phyloP scores from a whole-genome alignment of 1,140 invertebrate genomes.

The Panagrolaimus sp. region DNA sequence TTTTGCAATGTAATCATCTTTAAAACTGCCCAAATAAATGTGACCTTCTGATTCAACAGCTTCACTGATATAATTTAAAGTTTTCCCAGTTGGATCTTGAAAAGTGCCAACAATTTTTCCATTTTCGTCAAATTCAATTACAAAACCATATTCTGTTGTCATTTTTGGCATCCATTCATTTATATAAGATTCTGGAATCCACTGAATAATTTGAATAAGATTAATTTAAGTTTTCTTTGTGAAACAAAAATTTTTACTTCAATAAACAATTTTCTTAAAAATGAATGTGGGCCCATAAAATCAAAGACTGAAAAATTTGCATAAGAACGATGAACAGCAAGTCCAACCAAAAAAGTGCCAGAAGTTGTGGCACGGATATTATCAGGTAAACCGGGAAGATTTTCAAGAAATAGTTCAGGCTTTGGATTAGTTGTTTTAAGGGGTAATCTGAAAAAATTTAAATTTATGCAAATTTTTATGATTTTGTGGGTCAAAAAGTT shows the following conservation, averaged over 20 bases:
- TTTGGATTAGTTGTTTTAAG: neutral
- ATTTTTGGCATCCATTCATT: neutral
- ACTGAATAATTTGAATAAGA: neutral
- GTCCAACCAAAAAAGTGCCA: neutral
- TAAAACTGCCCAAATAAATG: constrained; percentile 1
- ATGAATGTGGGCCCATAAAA: neutral
- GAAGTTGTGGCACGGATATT: neutral
- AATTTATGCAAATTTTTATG: too few species aligned
- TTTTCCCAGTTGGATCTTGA: neutral
- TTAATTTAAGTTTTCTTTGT: neutral
- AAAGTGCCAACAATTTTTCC: neutral
- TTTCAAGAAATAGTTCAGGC: neutral
- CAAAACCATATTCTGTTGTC: neutral
- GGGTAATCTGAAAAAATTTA: too few species aligned
- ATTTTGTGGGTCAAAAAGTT: too few species aligned
- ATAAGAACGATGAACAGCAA: neutral
- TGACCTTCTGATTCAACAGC: neutral
- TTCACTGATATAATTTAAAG: constrained; percentile 1
- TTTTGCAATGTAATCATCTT: constrained; percentile 9
- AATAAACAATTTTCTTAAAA: neutral
- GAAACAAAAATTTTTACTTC: neutral
- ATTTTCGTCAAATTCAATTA: neutral
- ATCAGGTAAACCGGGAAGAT: neutral
- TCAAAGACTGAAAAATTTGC: neutral
- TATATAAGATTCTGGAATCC: neutral